These are phyloP conservation scores for Sclerodermus sp. DNA, from an alignment of 2,888 invertebrate species.

Conservation along the genomic window DNA sequence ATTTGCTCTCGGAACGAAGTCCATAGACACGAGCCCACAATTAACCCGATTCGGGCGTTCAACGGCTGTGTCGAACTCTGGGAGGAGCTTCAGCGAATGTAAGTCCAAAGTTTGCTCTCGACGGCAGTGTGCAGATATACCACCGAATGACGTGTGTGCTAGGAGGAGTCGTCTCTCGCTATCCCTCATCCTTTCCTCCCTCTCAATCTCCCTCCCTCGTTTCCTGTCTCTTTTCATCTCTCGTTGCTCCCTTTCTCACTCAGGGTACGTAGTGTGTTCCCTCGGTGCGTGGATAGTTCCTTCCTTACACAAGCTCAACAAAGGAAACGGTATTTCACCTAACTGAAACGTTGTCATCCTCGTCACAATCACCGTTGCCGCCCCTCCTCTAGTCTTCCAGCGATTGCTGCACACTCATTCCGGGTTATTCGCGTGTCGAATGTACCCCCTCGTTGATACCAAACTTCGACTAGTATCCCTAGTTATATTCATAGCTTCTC, in stretches of 20 bases:
- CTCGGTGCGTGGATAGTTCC: background rate
- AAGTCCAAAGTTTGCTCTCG: constrained; percentile 21
- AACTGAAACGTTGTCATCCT: constrained; percentile 30
- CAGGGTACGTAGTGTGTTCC: constrained; percentile 13
- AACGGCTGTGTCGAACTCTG: constrained; percentile 23
- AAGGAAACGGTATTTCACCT: constrained; percentile 36
- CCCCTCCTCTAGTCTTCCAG: constrained; percentile 10
- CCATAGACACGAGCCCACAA: constrained; percentile 26
- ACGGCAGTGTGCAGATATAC: constrained; percentile 20
- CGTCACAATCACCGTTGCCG: constrained; percentile 33
- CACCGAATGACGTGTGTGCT: background rate
- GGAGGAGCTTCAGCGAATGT: constrained; percentile 22
- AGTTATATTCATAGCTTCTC: background rate
- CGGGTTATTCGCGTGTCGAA: background rate
- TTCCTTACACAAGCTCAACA: constrained; percentile 25
- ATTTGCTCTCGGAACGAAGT: constrained; percentile 20
- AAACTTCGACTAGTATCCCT: constrained; percentile 5
- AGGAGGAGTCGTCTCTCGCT: background rate
- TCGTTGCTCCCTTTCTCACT: constrained; percentile 5
- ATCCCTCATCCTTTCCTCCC: constrained; percentile 1
- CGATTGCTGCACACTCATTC: background rate
- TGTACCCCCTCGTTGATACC: constrained; percentile 8
- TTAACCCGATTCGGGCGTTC: constrained; percentile 30
- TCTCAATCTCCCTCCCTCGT: background rate
- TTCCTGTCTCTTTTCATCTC: background rate